phyloP scores from a whole-genome alignment of 2,888 invertebrate genomes.

The Dusona sp. region DNA sequence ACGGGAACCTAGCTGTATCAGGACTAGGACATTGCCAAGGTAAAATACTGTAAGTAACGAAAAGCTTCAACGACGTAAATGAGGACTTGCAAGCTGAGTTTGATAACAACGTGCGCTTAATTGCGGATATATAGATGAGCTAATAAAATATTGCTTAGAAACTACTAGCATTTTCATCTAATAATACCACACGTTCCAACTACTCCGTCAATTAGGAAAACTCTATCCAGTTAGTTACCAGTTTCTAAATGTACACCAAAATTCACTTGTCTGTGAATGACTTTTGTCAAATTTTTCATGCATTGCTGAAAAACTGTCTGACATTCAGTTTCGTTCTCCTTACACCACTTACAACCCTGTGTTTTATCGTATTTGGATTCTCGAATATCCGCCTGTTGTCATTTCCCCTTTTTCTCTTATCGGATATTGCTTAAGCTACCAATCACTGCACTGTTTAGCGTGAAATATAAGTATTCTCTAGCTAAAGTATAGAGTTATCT shows the following conservation, averaged over 20 bases:
- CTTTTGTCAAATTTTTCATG: neutral
- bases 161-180: neutral
- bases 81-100: neutral
- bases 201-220: neutral
- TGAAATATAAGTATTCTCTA: constrained; percentile 6
- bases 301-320: neutral
- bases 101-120: no score
- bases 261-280: neutral
- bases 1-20: neutral
- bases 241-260: neutral
- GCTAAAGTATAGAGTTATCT: constrained; percentile 54
- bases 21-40: neutral
- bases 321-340: neutral
- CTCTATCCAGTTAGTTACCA: neutral
- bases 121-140: neutral
- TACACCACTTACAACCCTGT: neutral
- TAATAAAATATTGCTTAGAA: neutral
- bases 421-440: constrained; percentile 27
- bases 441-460: constrained; percentile 22
- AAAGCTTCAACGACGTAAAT: neutral
- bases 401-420: neutral
- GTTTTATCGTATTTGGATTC: neutral
- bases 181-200: neutral
- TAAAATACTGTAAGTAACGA: neutral
- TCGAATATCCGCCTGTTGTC: neutral